Evolutionary conservation across 1,140 invertebrate species (phyloP).

Genomic region (Drosophila biarmipes): DNA sequence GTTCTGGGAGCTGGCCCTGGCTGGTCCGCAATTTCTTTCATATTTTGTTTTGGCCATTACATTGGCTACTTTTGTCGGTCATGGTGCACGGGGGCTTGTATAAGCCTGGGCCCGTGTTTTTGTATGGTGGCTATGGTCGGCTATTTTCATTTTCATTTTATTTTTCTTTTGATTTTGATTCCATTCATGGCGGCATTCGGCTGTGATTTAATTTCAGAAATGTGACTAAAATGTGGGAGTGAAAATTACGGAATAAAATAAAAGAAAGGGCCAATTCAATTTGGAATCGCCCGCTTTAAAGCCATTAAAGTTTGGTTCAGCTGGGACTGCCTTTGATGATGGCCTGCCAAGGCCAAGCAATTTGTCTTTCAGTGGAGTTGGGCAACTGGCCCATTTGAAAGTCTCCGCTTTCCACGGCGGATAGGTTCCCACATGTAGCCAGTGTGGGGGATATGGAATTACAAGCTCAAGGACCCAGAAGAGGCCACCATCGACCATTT

Average conservation of each 20-base stretch:
- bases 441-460: slow-evolving; percentile 36
- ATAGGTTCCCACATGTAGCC: slow-evolving; percentile 9
- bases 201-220: slow-evolving; percentile 74
- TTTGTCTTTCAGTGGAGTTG: slow-evolving; percentile 23
- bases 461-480: slow-evolving; percentile 50
- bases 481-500: slow-evolving; percentile 60
- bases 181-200: slow-evolving; percentile 53
- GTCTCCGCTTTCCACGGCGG: slow-evolving; percentile 13
- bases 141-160: slow-evolving; percentile 68
- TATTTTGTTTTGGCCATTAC: slow-evolving; percentile 76
- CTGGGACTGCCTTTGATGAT: slow-evolving; percentile 11
- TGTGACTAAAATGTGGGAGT: slow-evolving; percentile 72
- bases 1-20: slow-evolving; percentile 32
- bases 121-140: slow-evolving; percentile 32
- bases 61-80: slow-evolving; percentile 74
- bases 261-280: slow-evolving; percentile 21
- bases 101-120: slow-evolving; percentile 10
- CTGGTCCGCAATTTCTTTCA: slow-evolving; percentile 57
- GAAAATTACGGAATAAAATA: slow-evolving; percentile 53
- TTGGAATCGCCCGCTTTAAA: slow-evolving; percentile 25
- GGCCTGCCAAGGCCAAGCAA: slow-evolving; percentile 4
- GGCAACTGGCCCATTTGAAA: slow-evolving; percentile 1
- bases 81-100: slow-evolving; percentile 25
- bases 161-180: slow-evolving; percentile 57
- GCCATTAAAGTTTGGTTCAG: slow-evolving; percentile 12